A percentile compares a stretch with the other conserved stretches of the same genome.
phyloP scores from a whole-genome alignment of 2,797 vertebrate genomes.

The Echeneis naucrates region DNA sequence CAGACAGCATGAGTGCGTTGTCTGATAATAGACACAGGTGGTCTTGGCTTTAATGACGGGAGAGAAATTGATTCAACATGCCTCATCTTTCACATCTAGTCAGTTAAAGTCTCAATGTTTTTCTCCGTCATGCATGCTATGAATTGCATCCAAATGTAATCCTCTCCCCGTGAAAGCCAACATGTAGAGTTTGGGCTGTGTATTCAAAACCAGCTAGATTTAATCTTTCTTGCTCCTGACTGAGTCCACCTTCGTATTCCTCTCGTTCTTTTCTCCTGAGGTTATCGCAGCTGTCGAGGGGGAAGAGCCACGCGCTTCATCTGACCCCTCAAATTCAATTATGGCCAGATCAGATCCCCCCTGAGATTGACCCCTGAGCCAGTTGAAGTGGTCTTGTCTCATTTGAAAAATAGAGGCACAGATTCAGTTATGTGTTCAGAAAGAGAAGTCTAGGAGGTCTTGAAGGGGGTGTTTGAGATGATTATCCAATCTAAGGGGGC shows the following conservation, averaged over 20 bases:
- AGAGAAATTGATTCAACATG: constrained; percentile 61
- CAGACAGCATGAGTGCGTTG: constrained; percentile 35
- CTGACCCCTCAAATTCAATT: constrained; percentile 79
- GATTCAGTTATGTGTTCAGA: constrained; percentile 61
- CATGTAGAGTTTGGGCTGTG: constrained; percentile 41
- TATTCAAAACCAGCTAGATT: constrained; percentile 49
- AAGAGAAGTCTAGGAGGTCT: constrained; percentile 51
- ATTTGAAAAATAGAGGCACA: constrained; percentile 71
- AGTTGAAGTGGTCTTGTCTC: constrained; percentile 60
- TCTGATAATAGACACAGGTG: constrained; percentile 38
- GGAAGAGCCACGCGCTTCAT: constrained; percentile 63
- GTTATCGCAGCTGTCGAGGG: constrained; percentile 61
- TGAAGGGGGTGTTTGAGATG: constrained; percentile 55
- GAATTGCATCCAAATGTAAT: constrained; percentile 43
- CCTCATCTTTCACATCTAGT: constrained; percentile 26
- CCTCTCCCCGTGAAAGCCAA: constrained; percentile 18
- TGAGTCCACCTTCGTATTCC: constrained; percentile 28
- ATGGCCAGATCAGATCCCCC: constrained; percentile 68
- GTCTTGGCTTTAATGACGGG: constrained; percentile 55
- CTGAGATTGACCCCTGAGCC: constrained; percentile 59
- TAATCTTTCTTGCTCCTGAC: constrained; percentile 51
- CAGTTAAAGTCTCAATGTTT: constrained; percentile 39
- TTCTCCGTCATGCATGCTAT: constrained; percentile 51
- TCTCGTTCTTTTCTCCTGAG: constrained; percentile 41
- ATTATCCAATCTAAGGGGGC: constrained; percentile 60